Evolutionary conservation across 2,797 vertebrate species (phyloP), one percentile per base, ranked within the genome.

Genomic region (Schizothorax lantsangensis): DNA sequence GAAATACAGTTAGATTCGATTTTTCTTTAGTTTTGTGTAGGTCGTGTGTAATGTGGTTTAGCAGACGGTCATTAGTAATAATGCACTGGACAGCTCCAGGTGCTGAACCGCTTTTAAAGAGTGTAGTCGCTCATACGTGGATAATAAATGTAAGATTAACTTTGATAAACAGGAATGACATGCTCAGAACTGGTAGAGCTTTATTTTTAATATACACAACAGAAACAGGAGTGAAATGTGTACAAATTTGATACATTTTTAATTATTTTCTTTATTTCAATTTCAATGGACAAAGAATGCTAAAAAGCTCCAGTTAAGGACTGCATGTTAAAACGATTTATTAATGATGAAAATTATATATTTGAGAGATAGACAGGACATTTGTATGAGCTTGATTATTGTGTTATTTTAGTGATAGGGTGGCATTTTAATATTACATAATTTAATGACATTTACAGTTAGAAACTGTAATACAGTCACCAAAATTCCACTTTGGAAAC

Each of bases 81-180:
- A 45, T 69, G 49, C 47, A 36, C 43, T 87, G 88, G 88, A 89
- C 88, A 87, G 88, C 64, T 87, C 82, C 85, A 43, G 43, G 89
- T 79, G 85, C 74, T 88, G 83, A 88, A 88, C 17, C 33, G 74
- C 8, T 19, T 47, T 72, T 19, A 10, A 69, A 49, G 21, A 49
- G 15, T 23, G 15, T 12, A 6, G 38, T 57, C 33, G 45, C 3
- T 69, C 47, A 43, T 2, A 69, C 0, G 36, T 54, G 14, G 1
- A n/a, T n/a, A 15, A 54, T 43, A 54, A 2, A 52, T 77, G 23
- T 17, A 83, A 49, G 12, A 75, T 66, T 33, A n/a, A 45, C 33
- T 74, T 64, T 17, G 7, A 74, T 30, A 12, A 84, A 68, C 62
- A 36, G 19, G 2, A 77, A 66, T 66, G 62, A 14, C 59, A 57